Percentiles rank a stretch among this genome's conserved stretches.
Conservation (phyloP, 2,113 vertebrate species). For the Colistium nudipinnis region DNA sequence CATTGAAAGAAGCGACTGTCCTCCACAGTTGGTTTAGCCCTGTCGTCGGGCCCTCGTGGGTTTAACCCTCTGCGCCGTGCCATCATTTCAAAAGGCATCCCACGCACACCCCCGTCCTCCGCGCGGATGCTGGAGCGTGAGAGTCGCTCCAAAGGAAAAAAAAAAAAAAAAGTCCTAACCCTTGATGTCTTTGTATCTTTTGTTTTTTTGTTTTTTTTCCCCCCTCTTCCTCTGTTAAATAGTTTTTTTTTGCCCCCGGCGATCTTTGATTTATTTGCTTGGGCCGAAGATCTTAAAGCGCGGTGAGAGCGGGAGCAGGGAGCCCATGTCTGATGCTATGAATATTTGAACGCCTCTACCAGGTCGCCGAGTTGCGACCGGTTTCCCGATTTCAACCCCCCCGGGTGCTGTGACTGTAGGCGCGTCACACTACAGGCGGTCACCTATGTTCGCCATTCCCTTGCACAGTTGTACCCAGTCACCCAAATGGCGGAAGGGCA, state of each 20-base stretch:
- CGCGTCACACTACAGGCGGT: background rate
- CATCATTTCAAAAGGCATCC: constrained; percentile 13
- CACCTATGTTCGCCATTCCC: constrained; percentile 17
- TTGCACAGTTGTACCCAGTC: background rate
- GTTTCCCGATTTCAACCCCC: background rate
- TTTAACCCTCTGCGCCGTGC: background rate
- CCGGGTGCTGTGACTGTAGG: background rate
- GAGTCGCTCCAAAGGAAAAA: constrained; percentile 40
- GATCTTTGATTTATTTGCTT: constrained; percentile 53
- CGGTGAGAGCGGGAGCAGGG: constrained; percentile 43
- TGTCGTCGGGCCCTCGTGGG: constrained; percentile 32
- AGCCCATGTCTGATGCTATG: background rate
- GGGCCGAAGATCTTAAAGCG: constrained; percentile 40
- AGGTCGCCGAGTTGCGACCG: background rate
- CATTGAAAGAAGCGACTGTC: constrained; percentile 30
- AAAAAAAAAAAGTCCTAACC: constrained; percentile 28
- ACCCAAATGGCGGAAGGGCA: background rate
- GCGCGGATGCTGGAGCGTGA: constrained; percentile 29
- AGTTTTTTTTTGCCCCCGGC: constrained; percentile 32
- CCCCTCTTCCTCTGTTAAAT: constrained; percentile 7
- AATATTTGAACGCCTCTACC: background rate
- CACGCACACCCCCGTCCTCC: constrained; percentile 7
- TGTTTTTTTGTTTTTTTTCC: background rate
- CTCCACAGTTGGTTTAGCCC: constrained; percentile 59
- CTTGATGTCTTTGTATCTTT: constrained; percentile 38